Conservation (phyloP, 2,797 vertebrate species). For the Scleropages formosus region DNA sequence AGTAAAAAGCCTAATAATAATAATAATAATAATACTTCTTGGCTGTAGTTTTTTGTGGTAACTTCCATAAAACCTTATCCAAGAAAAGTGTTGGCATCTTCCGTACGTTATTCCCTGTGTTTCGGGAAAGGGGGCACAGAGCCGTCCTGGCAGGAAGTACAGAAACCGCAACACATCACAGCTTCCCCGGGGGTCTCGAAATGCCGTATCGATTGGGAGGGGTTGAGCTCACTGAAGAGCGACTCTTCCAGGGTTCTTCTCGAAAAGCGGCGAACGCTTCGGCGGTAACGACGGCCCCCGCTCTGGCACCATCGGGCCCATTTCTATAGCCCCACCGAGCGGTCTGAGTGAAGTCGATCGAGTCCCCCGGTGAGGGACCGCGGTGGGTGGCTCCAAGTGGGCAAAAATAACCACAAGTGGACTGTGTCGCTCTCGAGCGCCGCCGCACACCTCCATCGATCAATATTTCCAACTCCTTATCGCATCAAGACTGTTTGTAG, state of each 20-base stretch:
- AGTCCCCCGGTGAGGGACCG: not conserved
- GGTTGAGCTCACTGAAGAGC: not conserved
- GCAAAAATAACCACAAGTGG: constrained; percentile 19
- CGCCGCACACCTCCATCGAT: constrained; percentile 20
- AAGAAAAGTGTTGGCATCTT: constrained; percentile 27
- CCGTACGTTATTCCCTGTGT: constrained; percentile 14
- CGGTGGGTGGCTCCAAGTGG: not conserved
- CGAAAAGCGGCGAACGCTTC: not conserved
- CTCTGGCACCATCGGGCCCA: no score
- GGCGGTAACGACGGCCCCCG: constrained; percentile 5
- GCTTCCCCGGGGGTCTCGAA: constrained; percentile 3
- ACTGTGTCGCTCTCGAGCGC: constrained; percentile 10
- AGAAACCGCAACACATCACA: not conserved
- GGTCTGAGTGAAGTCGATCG: not conserved
- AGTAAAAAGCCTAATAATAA: no score
- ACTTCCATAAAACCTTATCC: constrained; percentile 3
- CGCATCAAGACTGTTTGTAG: not conserved
- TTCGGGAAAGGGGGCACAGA: constrained; percentile 3
- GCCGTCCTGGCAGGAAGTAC: constrained; percentile 1
- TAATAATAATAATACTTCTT: constrained; percentile 29
- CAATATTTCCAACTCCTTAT: constrained; percentile 27
- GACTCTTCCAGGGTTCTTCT: constrained; percentile 2
- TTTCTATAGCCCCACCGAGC: not conserved
- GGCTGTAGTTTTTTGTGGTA: not conserved
- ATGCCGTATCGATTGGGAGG: constrained; percentile 24